These are phyloP conservation scores for Rhodophaea formosa DNA, from an alignment of 2,888 invertebrate species.

Conservation along the genomic window DNA sequence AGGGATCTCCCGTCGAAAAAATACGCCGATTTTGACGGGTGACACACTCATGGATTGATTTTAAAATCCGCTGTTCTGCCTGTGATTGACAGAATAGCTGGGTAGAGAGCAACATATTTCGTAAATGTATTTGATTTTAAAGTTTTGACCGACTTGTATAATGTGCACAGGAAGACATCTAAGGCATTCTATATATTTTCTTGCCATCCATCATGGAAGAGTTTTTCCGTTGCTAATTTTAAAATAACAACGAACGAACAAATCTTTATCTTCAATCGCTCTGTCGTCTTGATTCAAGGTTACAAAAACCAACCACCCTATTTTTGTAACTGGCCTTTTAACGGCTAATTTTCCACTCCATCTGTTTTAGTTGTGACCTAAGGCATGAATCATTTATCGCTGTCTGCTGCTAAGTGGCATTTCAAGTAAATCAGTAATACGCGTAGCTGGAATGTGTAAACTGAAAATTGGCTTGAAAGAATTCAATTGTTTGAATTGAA, in stretches of 20 bases:
- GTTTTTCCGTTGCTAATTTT: no score
- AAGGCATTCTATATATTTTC: no score
- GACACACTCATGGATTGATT: neutral
- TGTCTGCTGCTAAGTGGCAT: slow-evolving; percentile 1
- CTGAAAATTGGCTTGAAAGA: no score
- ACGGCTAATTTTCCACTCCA: slow-evolving; percentile 4
- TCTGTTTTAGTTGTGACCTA: slow-evolving; percentile 8
- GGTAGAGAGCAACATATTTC: neutral
- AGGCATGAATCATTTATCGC: slow-evolving; percentile 8
- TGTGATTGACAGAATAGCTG: neutral
- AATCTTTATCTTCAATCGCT: no score
- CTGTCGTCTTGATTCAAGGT: no score
- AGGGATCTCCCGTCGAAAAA: neutral
- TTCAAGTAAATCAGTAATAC: neutral
- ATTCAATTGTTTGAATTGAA: no score
- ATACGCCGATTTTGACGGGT: neutral
- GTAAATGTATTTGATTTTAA: no score
- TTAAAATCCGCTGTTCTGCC: neutral
- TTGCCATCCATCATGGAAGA: no score
- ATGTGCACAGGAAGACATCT: no score
- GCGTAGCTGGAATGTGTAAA: no score
- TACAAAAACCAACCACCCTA: neutral
- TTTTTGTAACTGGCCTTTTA: neutral
- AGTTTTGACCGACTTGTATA: no score
- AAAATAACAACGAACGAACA: no score